Evolutionary conservation across 1,140 invertebrate genomes (phyloP), one percentile per base, ranked within the genome.

Genomic region (Elysia chlorotica): DNA sequence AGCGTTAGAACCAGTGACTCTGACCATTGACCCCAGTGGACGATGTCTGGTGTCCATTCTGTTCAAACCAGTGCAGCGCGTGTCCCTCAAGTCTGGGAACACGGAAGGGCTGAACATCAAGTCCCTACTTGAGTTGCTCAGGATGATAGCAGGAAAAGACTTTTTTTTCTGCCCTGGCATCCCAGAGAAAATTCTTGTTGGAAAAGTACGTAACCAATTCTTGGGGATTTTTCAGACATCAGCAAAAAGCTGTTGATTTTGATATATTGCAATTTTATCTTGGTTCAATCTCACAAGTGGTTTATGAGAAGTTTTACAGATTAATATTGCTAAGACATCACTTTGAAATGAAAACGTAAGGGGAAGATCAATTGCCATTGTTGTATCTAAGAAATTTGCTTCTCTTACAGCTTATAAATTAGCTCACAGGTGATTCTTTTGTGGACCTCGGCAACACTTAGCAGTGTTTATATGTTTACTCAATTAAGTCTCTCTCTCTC

Each of bases 101-200:
- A 68, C n/a, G 23, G 65, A 30, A 19, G 19, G 25, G 31, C 33
- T 68, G 17, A 48, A 68, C 30, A n/a, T 68, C n/a, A 28, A 3
- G 6, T 54, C 65, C 33, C 48, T 68, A 25, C 48, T 54, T 5
- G 48, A 25, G 23, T 2, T 68, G 25, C 65, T 68, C 35, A 30
- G 30, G 41, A 53, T 67, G 65, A 23, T 67, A 25, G 37, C 65
- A 6, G 65, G 65, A 2, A 67, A 67, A 10, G 65, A 41, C 25
- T 67, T 38, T n/a, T 30, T 25, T 2, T 67, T 67, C 36, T 67
- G 65, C 35, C 65, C 65, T 48, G 65, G 65, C 23, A 36, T 67
- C 25, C 65, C 65, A 6, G 41, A 41, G 25, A 48, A 19, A 41
- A 28, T 67, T 53, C 36, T 67, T 25, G 41, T 31, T 2, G 65